These are phyloP conservation scores for Pithys albifrons DNA, from an alignment of 2,113 vertebrate species.

Conservation along the genomic window DNA sequence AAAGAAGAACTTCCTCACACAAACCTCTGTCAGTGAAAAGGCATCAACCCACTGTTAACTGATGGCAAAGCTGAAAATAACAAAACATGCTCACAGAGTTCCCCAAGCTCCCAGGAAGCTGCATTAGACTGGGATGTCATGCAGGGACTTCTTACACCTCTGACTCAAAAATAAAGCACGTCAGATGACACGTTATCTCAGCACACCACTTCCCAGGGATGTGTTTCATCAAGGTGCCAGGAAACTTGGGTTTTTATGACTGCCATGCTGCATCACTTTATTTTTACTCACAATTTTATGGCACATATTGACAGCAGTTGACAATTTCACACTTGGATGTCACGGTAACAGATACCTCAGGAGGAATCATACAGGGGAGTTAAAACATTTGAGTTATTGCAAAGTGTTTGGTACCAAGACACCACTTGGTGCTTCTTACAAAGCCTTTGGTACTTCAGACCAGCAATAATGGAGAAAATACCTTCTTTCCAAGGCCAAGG, in stretches of 20 bases:
- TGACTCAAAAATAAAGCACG: not conserved
- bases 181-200: not conserved
- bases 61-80: not conserved
- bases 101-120: not conserved
- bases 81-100: not conserved
- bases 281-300: not conserved
- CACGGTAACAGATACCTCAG: not conserved
- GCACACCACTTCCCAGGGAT: not conserved
- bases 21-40: not conserved
- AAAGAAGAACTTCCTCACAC: not conserved
- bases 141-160: conserved; percentile 37
- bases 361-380: not conserved
- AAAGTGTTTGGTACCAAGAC: not conserved
- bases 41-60: not conserved
- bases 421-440: not conserved
- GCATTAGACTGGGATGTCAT: not conserved
- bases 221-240: not conserved
- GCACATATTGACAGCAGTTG: not conserved
- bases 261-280: not conserved
- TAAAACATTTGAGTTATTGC: not conserved
- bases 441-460: not conserved
- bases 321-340: not conserved
- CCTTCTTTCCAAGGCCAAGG: not conserved
- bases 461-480: not conserved
- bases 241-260: not conserved